Base-by-base conservation (phyloP, 1,140 invertebrate species). In the Tetragonula clypearis region DNA sequence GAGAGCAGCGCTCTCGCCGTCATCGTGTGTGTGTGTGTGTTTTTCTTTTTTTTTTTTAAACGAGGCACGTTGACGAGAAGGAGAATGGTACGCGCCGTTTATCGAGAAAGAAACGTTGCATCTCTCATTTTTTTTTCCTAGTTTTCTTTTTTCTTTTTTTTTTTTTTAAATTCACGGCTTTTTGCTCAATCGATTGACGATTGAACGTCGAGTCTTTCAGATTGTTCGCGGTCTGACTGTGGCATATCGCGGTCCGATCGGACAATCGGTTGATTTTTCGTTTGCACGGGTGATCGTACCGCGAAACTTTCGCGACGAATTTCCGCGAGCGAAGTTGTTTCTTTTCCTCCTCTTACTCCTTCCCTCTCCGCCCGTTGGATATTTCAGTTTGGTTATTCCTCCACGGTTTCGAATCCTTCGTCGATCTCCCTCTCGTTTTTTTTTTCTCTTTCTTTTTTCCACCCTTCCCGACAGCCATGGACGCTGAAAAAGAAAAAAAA, bases 391-490 rank as follows among this genome's bases (percentile, higher is more conserved):
- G 56, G n/a, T 81, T 81, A 23, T 62, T 79, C 62, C 82, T 49
- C 35, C 68, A 72, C 62, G 41, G 60, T 85, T 69, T 62, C 30
- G 60, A 65, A 3, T 65, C 71, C 79, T 26, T 60, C 23, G 30
- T 23, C 56, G 55, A 26, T 65, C 56, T 84, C 55, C 72, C 65
- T 55, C 72, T 79, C 49, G 53, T 76, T 82, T 41, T 53, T 82
- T 41, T 53, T 79, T 55, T 72, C 58, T 74, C 35, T 60, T 85
- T 72, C 35, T 84, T 85, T 78, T 71, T 76, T 78, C 4, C 11
- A 30, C 66, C 9, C 56, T 49, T 53, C 19, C 56, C 49, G 49
- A 8, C 26, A 55, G 35, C 35, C n/a, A 55, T 14, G 41, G 55
- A n/a, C 41, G 58, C 55, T 62, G 41, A 26, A 68, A 76, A 62